These are phyloP conservation scores for Rattus norvegicus DNA, from an alignment of 2,113 vertebrate species.

Conservation along the genomic window DNA sequence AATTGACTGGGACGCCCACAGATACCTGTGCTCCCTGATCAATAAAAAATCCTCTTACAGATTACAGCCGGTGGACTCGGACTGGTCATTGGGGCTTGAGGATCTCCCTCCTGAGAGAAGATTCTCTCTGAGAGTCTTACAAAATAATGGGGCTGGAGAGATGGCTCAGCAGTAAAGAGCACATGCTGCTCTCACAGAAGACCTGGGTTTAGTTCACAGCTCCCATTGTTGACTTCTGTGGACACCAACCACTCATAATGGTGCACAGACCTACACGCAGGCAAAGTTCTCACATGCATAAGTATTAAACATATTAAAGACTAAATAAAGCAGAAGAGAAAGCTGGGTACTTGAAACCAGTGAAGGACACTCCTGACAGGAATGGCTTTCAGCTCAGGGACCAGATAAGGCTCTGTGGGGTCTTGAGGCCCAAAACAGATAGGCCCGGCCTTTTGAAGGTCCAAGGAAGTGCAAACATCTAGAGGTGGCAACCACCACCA, in stretches of 20 bases:
- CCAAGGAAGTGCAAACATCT: neutral
- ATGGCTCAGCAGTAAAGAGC: neutral
- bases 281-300: neutral
- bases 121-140: too few relatives aligned
- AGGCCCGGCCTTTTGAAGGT: neutral
- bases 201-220: neutral
- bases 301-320: neutral
- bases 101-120: too few relatives aligned
- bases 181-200: neutral
- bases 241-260: neutral
- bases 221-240: neutral
- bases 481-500: neutral
- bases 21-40: too few relatives aligned
- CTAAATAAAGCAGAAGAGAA: neutral
- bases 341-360: too few relatives aligned
- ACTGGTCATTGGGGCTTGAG: too few relatives aligned
- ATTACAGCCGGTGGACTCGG: too few relatives aligned
- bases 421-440: neutral
- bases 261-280: neutral
- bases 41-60: too few relatives aligned
- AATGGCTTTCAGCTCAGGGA: accelerated
- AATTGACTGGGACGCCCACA: too few relatives aligned
- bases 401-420: neutral
- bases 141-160: neutral
- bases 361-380: accelerated